Evolutionary conservation across 2,888 invertebrate genomes (phyloP).

Genomic region (Acanthosepion esculentum): DNA sequence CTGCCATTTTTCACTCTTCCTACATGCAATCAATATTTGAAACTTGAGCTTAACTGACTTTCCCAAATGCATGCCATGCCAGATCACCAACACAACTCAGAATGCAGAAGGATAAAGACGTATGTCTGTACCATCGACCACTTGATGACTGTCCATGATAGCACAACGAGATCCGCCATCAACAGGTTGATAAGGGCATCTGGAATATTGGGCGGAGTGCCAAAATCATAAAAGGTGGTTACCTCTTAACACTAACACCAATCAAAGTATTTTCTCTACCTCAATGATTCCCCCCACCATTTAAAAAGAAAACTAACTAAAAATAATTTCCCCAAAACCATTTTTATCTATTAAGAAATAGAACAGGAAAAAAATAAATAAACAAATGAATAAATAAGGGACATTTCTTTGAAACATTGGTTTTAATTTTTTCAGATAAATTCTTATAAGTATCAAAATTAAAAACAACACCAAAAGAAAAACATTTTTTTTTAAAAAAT

Average conservation of each 20-base stretch:
- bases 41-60: conserved; percentile 10
- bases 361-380: too few species aligned
- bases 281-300: too few species aligned
- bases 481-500: too few species aligned
- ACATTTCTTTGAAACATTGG: too few species aligned
- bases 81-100: conserved; percentile 12
- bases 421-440: too few species aligned
- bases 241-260: conserved; percentile 20
- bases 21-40: neutral
- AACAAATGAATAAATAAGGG: too few species aligned
- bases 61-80: conserved; percentile 44
- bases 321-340: too few species aligned
- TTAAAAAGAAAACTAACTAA: too few species aligned
- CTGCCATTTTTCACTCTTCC: too few species aligned
- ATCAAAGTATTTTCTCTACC: neutral
- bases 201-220: conserved; percentile 45
- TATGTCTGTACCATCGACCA: conserved; percentile 34
- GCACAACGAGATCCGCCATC: conserved; percentile 46
- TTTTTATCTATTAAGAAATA: too few species aligned
- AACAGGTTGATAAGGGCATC: conserved; percentile 45
- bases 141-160: conserved; percentile 36
- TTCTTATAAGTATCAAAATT: too few species aligned
- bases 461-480: too few species aligned
- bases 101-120: conserved; percentile 39
- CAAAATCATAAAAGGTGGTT: conserved; percentile 39